A percentile compares a stretch with the other conserved stretches of the same genome.
phyloP scores from a whole-genome alignment of 2,113 vertebrate genomes.

The Leiothrix lutea region DNA sequence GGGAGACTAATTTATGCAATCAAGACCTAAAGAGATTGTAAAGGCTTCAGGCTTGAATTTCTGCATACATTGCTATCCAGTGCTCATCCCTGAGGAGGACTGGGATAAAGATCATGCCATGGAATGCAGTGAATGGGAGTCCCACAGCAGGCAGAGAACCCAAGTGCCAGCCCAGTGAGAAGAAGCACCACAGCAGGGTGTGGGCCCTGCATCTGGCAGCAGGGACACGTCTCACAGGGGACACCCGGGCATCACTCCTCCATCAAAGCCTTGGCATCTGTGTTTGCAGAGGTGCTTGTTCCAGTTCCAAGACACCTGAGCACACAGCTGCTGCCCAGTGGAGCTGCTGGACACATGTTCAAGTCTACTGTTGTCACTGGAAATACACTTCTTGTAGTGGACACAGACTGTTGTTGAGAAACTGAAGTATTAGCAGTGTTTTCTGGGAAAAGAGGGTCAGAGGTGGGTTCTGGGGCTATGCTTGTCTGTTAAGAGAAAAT shows the following conservation, averaged over 20 bases:
- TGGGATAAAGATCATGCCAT: neutral
- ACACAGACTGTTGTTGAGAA: neutral
- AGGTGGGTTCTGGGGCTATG: neutral
- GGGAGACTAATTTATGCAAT: neutral
- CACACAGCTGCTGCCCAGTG: neutral
- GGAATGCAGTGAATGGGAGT: neutral
- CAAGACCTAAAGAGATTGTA: neutral
- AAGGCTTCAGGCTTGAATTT: neutral
- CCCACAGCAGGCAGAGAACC: neutral
- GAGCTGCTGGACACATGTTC: neutral
- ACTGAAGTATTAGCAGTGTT: neutral
- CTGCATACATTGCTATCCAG: neutral
- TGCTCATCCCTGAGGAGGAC: neutral
- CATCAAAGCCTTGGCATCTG: fast-evolving
- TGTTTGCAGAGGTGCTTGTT: fast-evolving
- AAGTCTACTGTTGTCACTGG: neutral
- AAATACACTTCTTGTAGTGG: neutral
- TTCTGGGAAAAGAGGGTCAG: neutral
- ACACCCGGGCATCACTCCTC: neutral
- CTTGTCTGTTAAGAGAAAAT: neutral
- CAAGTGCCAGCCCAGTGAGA: neutral
- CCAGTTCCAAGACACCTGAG: neutral
- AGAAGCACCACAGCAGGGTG: neutral
- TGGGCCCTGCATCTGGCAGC: neutral
- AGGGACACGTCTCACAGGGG: neutral